phyloP scores from a whole-genome alignment of 2,113 vertebrate genomes.

The Sylvicapra grimmia region DNA sequence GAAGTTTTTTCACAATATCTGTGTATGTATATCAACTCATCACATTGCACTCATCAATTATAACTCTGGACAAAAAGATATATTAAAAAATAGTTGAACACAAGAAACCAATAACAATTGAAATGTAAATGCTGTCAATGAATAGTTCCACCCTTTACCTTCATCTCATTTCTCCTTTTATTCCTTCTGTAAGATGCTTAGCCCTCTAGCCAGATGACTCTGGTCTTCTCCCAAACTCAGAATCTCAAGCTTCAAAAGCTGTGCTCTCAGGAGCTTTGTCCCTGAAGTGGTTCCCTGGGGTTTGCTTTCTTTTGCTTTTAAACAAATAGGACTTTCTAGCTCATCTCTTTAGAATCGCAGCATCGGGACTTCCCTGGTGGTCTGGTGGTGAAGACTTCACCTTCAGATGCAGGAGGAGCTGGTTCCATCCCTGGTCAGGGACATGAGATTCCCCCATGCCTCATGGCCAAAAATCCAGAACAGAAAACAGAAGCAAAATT shows the following conservation, averaged over 20 bases:
- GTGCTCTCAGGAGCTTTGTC: neutral
- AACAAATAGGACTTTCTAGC: neutral
- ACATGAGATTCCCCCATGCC: neutral
- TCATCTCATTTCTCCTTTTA: neutral
- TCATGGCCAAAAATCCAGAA: neutral
- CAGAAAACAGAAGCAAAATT: neutral
- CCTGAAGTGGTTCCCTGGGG: neutral
- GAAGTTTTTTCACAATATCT: neutral
- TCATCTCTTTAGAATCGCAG: neutral
- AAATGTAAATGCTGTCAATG: neutral
- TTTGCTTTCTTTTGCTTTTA: neutral
- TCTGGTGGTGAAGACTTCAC: neutral
- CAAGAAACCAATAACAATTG: neutral
- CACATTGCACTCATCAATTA: neutral
- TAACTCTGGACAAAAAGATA: neutral
- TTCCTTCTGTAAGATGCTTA: neutral
- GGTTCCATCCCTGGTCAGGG: neutral
- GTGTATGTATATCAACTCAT: neutral
- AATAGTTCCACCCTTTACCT: neutral
- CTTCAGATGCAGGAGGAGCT: neutral
- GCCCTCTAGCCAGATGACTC: neutral
- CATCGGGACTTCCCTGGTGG: neutral
- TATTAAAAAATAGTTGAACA: neutral
- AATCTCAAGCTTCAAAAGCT: neutral
- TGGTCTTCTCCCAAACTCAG: neutral